A percentile compares a stretch with the other conserved stretches of the same genome.
Evolutionary conservation across 2,888 invertebrate genomes (phyloP).

Genomic region (Drosophila borborema): DNA sequence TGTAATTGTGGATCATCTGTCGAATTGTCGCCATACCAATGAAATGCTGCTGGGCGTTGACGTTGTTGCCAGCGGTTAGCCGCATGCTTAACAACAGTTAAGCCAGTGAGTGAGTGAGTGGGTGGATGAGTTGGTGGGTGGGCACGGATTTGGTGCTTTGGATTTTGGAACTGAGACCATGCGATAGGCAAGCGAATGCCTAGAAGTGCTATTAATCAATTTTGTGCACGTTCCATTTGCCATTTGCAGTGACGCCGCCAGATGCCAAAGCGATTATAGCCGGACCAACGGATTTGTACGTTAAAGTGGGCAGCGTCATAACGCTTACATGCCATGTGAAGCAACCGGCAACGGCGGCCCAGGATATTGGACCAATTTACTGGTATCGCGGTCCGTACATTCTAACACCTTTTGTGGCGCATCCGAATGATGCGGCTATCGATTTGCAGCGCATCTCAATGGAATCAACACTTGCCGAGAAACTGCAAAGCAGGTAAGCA

Average conservation of each 20-base stretch:
- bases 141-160: not conserved
- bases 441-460: conserved; percentile 84
- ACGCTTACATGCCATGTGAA: conserved; percentile 90
- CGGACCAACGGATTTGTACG: conserved; percentile 89
- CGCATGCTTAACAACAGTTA: conserved; percentile 38
- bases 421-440: conserved; percentile 84
- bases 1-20: conserved; percentile 40
- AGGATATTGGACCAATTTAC: conserved; percentile 90
- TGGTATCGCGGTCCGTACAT: conserved; percentile 88
- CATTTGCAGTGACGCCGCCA: conserved; percentile 84
- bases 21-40: conserved; percentile 31
- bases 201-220: conserved; percentile 74
- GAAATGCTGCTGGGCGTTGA: conserved; percentile 20
- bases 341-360: conserved; percentile 86
- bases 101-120: not conserved
- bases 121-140: not conserved
- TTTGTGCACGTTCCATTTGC: conserved; percentile 55
- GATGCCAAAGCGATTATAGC: conserved; percentile 90
- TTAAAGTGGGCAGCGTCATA: conserved; percentile 90
- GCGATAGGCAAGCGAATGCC: conserved; percentile 19
- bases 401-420: conserved; percentile 83
- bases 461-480: conserved; percentile 86
- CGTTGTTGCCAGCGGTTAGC: conserved; percentile 20
- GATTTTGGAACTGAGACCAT: not conserved
- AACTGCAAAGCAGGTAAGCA: conserved; percentile 88